These are phyloP conservation scores for Ceratina calcarata DNA, from an alignment of 1,140 invertebrate species.

Conservation along the genomic window DNA sequence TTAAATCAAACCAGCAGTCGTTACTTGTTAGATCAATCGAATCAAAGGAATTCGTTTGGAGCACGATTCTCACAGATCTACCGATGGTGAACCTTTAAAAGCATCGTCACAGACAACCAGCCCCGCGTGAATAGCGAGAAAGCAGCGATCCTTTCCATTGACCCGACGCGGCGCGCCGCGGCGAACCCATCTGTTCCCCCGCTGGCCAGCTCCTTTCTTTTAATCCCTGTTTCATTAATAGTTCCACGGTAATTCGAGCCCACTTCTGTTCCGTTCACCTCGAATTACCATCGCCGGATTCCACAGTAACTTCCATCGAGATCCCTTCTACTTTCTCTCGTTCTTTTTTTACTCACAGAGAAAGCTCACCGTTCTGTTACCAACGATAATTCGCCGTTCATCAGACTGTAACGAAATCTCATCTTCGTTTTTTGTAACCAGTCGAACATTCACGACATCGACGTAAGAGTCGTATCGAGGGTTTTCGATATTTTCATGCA, in stretches of 20 bases:
- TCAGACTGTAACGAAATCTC: too few relatives aligned
- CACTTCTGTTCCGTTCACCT: conserved; percentile 30
- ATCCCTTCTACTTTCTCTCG: not conserved
- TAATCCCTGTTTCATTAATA: conserved; percentile 35
- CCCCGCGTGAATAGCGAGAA: conserved; percentile 20
- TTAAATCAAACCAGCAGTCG: too few relatives aligned
- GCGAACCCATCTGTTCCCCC: conserved; percentile 25
- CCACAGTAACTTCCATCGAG: conserved; percentile 24
- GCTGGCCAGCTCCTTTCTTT: conserved; percentile 25
- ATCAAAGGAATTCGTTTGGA: not conserved
- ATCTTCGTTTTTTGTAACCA: not conserved
- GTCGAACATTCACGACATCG: not conserved
- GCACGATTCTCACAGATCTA: conserved; percentile 2
- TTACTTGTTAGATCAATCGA: too few relatives aligned
- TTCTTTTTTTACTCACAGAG: not conserved
- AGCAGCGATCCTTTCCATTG: conserved; percentile 22
- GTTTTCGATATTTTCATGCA: too few relatives aligned
- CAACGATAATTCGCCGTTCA: too few relatives aligned
- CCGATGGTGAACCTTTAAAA: conserved; percentile 10
- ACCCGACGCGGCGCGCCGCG: not conserved
- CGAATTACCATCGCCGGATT: conserved; percentile 24
- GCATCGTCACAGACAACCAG: conserved; percentile 13
- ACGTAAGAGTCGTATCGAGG: too few relatives aligned
- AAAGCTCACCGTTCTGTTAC: too few relatives aligned
- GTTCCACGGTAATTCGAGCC: conserved; percentile 24